Conservation (phyloP, 2,888 invertebrate genomes). For the Macaria notata region DNA sequence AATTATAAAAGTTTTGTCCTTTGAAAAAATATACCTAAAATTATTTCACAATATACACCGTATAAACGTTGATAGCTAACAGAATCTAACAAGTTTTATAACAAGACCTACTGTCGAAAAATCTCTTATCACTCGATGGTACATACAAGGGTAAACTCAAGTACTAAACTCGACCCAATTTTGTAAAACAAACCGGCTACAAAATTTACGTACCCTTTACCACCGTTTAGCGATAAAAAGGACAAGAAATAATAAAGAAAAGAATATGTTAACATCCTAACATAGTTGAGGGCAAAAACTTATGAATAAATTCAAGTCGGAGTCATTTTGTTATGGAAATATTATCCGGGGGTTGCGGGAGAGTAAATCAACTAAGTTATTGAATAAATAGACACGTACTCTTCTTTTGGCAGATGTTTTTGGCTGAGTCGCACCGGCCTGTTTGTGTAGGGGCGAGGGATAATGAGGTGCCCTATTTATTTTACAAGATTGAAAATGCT, state of each 20-base stretch:
- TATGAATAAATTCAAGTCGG: constrained; percentile 33
- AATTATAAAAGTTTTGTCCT: too few relatives aligned
- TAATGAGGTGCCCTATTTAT: background rate
- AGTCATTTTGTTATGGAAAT: constrained; percentile 31
- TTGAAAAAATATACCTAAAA: too few relatives aligned
- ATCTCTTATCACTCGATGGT: too few relatives aligned
- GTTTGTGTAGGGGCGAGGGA: background rate
- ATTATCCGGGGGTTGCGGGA: constrained; percentile 23
- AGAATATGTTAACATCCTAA: constrained; percentile 20
- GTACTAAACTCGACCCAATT: background rate
- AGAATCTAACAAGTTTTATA: too few relatives aligned
- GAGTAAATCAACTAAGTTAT: constrained; percentile 29
- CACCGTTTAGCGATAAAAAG: constrained; percentile 16
- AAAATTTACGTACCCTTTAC: constrained; percentile 2
- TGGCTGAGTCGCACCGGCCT: background rate
- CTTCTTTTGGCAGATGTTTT: constrained; percentile 7
- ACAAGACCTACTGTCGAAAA: too few relatives aligned
- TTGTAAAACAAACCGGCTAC: constrained; percentile 5
- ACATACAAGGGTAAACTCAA: too few relatives aligned
- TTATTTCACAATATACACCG: too few relatives aligned
- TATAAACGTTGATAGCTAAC: too few relatives aligned
- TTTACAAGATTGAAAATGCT: too few relatives aligned
- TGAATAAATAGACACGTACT: constrained; percentile 23
- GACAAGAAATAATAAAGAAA: constrained; percentile 17
- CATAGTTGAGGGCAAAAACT: constrained; percentile 24